phyloP scores from a whole-genome alignment of 2,113 vertebrate genomes.

The Callaeas wilsoni region DNA sequence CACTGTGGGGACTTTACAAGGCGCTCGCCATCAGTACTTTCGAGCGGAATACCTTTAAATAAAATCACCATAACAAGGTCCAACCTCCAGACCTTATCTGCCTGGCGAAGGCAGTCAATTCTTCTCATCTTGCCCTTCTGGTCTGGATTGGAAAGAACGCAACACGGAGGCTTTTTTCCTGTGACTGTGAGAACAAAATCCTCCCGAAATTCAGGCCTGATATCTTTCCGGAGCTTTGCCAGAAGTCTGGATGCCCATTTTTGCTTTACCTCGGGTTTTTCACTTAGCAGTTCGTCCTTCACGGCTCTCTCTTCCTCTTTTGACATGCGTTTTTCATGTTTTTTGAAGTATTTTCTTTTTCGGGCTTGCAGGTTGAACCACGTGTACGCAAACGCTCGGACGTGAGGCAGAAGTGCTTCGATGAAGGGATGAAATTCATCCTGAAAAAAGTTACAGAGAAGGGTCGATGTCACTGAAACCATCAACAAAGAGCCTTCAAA shows the following conservation, averaged over 20 bases:
- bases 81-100: constrained; percentile 98
- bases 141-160: constrained; percentile 98
- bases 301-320: constrained; percentile 99
- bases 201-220: constrained; percentile 98
- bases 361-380: constrained; percentile 99
- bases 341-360: constrained; percentile 99
- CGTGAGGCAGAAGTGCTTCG: constrained; percentile 97
- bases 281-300: constrained; percentile 96
- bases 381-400: constrained; percentile 97
- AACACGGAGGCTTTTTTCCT: constrained; percentile 96
- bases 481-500: neutral
- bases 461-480: neutral
- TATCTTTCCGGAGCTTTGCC: constrained; percentile 98
- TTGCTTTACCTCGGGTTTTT: constrained; percentile 99
- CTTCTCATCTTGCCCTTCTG: constrained; percentile 99
- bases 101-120: constrained; percentile 98
- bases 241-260: constrained; percentile 98
- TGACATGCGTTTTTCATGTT: constrained; percentile 99
- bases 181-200: constrained; percentile 99
- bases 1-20: constrained; percentile 99
- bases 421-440: constrained; percentile 99
- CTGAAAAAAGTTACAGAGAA: constrained; percentile 71
- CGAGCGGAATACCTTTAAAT: constrained; percentile 99
- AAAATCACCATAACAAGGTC: constrained; percentile 99
- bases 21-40: constrained; percentile 98